These are phyloP conservation scores for Panopea generosa DNA, from an alignment of 2,888 invertebrate species.

Conservation along the genomic window DNA sequence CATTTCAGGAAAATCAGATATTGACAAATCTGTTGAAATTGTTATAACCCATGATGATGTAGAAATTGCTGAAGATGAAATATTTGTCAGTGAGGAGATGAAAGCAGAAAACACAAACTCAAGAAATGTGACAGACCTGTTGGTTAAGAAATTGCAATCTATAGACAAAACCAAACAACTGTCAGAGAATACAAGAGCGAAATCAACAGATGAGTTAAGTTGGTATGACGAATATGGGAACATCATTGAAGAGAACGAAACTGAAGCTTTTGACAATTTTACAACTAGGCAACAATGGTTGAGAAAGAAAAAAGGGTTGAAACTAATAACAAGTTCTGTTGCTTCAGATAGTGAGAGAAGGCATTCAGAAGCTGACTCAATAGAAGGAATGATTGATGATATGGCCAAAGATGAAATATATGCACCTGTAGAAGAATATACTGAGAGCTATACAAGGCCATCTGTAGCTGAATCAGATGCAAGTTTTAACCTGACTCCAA, in stretches of 20 bases:
- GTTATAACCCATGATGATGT: not conserved
- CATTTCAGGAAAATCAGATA: too few relatives aligned
- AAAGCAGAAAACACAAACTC: not conserved
- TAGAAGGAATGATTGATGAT: slow-evolving; percentile 55
- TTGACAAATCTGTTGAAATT: not conserved
- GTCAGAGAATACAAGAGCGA: not conserved
- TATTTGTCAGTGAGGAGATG: slow-evolving; percentile 6
- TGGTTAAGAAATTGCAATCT: not conserved
- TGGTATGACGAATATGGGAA: slow-evolving; percentile 44
- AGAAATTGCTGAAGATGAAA: slow-evolving; percentile 9
- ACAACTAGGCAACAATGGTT: not conserved
- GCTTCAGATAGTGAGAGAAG: slow-evolving; percentile 20
- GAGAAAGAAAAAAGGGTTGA: not conserved
- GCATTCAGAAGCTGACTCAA: slow-evolving; percentile 51
- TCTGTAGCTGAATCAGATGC: slow-evolving; percentile 40
- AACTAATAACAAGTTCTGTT: slow-evolving; percentile 33
- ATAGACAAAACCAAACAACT: slow-evolving; percentile 1
- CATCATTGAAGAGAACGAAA: not conserved
- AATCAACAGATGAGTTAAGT: slow-evolving; percentile 28
- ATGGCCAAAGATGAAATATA: slow-evolving; percentile 32
- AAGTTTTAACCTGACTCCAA: slow-evolving; percentile 23
- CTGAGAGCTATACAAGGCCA: slow-evolving; percentile 1
- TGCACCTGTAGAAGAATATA: not conserved
- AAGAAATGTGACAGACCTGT: slow-evolving; percentile 9
- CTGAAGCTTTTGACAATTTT: not conserved